Evolutionary conservation across 2,888 invertebrate genomes (phyloP), one percentile per base, ranked within the genome.

Genomic region (Capitulum mitella): DNA sequence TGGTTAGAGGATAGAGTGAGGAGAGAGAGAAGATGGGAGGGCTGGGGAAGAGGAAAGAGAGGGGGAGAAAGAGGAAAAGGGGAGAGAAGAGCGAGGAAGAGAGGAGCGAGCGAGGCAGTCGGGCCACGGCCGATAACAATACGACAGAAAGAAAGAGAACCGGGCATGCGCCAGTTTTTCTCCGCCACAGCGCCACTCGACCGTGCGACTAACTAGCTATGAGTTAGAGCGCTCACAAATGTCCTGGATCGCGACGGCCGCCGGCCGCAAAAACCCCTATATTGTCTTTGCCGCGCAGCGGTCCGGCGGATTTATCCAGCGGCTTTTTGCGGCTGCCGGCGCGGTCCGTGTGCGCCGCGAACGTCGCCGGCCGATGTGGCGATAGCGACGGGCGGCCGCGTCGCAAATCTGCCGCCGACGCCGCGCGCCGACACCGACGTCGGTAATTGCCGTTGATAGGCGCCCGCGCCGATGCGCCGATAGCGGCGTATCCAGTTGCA

Each of bases 201-300:
- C 40, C 37, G 40, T 40, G 40, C 37, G 70, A 22, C 70, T 70
- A 70, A 70, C 70, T 22, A 40, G 70, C 70, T 37, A 70, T 70
- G 70, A 70, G 70, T 70, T 40, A 70, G 70, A 70, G 40, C 70
- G 70, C 40, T 70, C 37, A 26, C 37, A 40, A 70, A 29, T 70
- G 40, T 40, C 37, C 22, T 26, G 14, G 6, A 40, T 40, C 10
- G 70, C 70, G 70, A 70, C 70, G 40, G 37, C 40, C 58, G 58
- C 58, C 70, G 22, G 8, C 70, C 22, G 12, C 70, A 70, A 70
- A 70, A 70, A 70, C 70, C 70, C 10, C 37, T 10, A 70, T 70
- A 70, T 70, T 70, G 70, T 70, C 70, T 70, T 29, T 26, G 70
- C 70, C 0, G 70, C 40, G 6, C 37, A 29, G 70, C 37, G 37